These are phyloP conservation scores for Ceramica pisi DNA, from an alignment of 2,888 invertebrate genomes.

Conservation along the genomic window DNA sequence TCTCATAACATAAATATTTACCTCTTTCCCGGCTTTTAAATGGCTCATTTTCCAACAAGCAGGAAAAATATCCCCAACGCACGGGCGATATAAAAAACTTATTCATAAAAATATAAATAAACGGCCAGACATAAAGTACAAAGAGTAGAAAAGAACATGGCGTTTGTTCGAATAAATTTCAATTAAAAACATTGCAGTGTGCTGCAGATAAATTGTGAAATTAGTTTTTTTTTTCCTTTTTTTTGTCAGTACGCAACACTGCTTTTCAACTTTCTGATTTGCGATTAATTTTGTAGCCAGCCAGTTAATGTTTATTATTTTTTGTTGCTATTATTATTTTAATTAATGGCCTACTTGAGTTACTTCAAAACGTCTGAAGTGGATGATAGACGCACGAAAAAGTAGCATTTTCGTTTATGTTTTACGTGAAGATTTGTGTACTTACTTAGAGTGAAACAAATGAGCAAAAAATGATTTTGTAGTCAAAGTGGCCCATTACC, in stretches of 20 bases:
- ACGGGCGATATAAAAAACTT: constrained; percentile 40
- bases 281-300: constrained; percentile 23
- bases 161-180: constrained; percentile 61
- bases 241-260: not conserved
- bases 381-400: not conserved
- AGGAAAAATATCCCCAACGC: constrained; percentile 15
- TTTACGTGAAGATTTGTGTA: too few relatives aligned
- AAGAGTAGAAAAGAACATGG: constrained; percentile 34
- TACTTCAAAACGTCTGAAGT: not conserved
- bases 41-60: constrained; percentile 4
- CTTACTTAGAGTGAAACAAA: not conserved
- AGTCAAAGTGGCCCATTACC: too few relatives aligned
- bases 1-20: not conserved
- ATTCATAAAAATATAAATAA: constrained; percentile 53
- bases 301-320: not conserved
- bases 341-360: not conserved
- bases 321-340: not conserved
- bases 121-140: constrained; percentile 6
- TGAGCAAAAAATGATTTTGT: not conserved
- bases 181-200: constrained; percentile 66
- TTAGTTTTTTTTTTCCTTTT: constrained; percentile 42
- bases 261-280: constrained; percentile 21
- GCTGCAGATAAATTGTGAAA: constrained; percentile 55
- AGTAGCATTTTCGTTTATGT: not conserved
- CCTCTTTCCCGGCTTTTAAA: not conserved